Conservation (phyloP, 2,888 invertebrate genomes). For the Odontocerum albicorne region DNA sequence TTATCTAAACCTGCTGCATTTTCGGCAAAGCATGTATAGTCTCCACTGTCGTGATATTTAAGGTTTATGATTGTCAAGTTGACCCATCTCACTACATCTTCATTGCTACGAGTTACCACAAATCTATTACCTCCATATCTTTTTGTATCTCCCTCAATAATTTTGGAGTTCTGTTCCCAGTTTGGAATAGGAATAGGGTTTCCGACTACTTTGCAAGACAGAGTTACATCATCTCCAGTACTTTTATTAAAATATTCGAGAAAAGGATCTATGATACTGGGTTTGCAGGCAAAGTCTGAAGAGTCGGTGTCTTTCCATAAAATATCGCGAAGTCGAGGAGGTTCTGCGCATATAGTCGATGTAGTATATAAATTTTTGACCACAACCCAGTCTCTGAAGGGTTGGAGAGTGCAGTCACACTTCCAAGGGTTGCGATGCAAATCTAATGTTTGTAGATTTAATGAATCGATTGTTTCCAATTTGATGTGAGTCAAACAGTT, state of each 20-base stretch:
- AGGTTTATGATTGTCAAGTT: constrained; percentile 70
- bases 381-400: constrained; percentile 78
- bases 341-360: constrained; percentile 73
- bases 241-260: constrained; percentile 62
- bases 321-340: constrained; percentile 65
- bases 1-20: constrained; percentile 81
- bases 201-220: constrained; percentile 75
- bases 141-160: constrained; percentile 58
- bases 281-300: constrained; percentile 81
- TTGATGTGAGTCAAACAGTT: constrained; percentile 73
- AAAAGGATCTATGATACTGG: constrained; percentile 69
- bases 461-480: constrained; percentile 63
- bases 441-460: constrained; percentile 70
- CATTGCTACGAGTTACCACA: constrained; percentile 48
- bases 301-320: constrained; percentile 72
- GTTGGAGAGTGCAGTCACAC: constrained; percentile 82
- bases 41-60: constrained; percentile 66
- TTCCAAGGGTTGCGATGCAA: constrained; percentile 84
- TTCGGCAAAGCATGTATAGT: constrained; percentile 78
- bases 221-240: constrained; percentile 66
- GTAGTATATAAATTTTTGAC: constrained; percentile 73
- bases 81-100: constrained; percentile 59
- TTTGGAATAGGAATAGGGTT: constrained; percentile 76
- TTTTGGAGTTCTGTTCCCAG: constrained; percentile 70
- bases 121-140: constrained; percentile 55